Conservation (phyloP, 2,797 vertebrate genomes). For the Syngnathus rostellatus region DNA sequence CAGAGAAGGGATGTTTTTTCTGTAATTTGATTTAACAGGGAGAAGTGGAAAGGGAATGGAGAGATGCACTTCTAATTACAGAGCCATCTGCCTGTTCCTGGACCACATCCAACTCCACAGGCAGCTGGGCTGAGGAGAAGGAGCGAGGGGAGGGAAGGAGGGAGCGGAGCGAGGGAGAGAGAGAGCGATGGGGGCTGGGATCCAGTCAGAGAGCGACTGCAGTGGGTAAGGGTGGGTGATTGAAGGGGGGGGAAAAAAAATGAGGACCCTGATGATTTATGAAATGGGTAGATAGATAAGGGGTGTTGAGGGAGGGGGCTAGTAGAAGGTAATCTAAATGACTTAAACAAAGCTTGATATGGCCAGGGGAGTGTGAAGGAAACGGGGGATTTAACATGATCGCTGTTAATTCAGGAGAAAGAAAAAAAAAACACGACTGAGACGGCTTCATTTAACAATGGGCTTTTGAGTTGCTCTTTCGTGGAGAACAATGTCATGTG, state of each 20-base stretch:
- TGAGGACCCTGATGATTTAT: conserved; percentile 65
- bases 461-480: conserved; percentile 68
- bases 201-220: conserved; percentile 50
- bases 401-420: conserved; percentile 64
- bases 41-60: conserved; percentile 81
- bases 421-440: conserved; percentile 58
- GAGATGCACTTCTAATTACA: conserved; percentile 80
- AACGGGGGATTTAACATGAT: conserved; percentile 68
- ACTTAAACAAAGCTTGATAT: conserved; percentile 72
- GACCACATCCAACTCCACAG: conserved; percentile 79
- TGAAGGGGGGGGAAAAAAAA: conserved; percentile 34
- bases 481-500: conserved; percentile 61
- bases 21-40: conserved; percentile 87
- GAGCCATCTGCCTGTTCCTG: conserved; percentile 87
- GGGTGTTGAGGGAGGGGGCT: conserved; percentile 56
- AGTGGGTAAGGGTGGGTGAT: conserved; percentile 47
- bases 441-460: conserved; percentile 71
- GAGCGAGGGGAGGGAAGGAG: conserved; percentile 61
- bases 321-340: conserved; percentile 69
- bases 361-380: conserved; percentile 66
- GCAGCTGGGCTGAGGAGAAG: conserved; percentile 77
- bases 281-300: conserved; percentile 67
- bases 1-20: conserved; percentile 78
- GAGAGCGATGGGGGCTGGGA: conserved; percentile 66
- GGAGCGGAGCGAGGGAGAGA: conserved; percentile 64